phyloP scores from a whole-genome alignment of 2,113 vertebrate genomes.

The Upupa epops region DNA sequence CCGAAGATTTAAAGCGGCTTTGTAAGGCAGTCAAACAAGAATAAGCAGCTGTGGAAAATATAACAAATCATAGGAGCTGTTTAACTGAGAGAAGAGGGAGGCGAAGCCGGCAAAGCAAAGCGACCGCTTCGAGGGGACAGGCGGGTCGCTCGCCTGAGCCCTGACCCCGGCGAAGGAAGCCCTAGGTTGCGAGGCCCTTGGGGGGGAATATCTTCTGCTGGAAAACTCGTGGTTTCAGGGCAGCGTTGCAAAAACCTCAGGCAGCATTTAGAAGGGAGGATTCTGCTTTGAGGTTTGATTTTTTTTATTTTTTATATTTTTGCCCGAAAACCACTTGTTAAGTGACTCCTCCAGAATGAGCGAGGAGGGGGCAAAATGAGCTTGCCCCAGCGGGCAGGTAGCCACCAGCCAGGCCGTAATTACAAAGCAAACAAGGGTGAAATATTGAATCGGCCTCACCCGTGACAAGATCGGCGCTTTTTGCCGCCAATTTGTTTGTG shows the following conservation, averaged over 20 bases:
- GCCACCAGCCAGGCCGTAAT: slow-evolving; percentile 70
- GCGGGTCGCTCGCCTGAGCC: background rate
- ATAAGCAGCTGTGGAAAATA: slow-evolving; percentile 62
- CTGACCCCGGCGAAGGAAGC: background rate
- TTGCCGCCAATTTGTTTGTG: slow-evolving; percentile 78
- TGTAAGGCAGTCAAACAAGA: slow-evolving; percentile 42
- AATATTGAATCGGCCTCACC: slow-evolving; percentile 68
- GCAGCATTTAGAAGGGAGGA: background rate
- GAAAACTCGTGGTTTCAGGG: background rate
- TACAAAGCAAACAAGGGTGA: slow-evolving; percentile 81
- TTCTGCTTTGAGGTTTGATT: background rate
- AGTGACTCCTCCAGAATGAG: background rate
- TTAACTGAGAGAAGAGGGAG: background rate
- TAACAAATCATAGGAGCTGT: slow-evolving; percentile 40
- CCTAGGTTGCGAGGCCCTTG: no score
- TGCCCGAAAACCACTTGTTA: background rate
- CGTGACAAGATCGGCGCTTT: slow-evolving; percentile 75
- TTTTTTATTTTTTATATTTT: background rate
- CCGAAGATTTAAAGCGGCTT: slow-evolving; percentile 54
- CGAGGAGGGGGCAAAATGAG: background rate
- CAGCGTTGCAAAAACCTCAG: background rate
- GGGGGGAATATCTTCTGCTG: background rate
- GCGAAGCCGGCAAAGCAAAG: background rate
- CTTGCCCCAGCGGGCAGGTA: slow-evolving; percentile 46
- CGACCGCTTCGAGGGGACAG: background rate